These are phyloP conservation scores for Laticauda laticaudata DNA, from an alignment of 2,113 vertebrate genomes.

Conservation along the genomic window DNA sequence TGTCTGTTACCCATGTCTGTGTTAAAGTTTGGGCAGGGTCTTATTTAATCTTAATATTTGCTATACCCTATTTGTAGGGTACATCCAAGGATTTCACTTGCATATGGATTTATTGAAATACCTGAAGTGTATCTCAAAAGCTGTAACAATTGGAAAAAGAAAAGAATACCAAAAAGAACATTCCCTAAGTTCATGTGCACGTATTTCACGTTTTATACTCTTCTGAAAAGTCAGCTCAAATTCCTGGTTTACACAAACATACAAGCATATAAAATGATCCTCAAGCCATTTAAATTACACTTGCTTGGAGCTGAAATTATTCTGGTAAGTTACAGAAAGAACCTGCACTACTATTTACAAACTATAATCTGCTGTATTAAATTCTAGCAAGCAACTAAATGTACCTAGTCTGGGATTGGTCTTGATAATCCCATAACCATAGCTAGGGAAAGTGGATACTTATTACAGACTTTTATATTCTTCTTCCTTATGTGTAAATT, in stretches of 20 bases:
- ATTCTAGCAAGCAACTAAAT: background rate
- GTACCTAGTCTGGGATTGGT: background rate
- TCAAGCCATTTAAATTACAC: background rate
- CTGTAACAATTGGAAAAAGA: background rate
- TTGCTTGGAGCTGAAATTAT: background rate
- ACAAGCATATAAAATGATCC: background rate
- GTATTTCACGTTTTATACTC: background rate
- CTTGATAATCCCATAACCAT: background rate
- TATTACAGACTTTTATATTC: background rate
- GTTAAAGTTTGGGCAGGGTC: background rate
- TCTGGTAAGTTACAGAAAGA: conserved; percentile 23
- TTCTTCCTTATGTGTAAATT: background rate
- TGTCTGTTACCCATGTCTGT: background rate
- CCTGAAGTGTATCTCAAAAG: background rate
- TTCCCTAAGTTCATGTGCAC: background rate
- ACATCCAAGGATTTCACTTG: background rate
- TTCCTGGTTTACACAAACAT: background rate
- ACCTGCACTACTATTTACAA: background rate
- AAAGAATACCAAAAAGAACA: background rate
- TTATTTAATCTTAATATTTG: background rate
- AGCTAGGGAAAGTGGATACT: background rate
- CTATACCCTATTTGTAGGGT: background rate
- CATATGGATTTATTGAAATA: background rate
- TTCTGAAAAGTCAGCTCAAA: background rate
- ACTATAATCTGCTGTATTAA: background rate